Evolutionary conservation across 1,140 invertebrate species (phyloP), one percentile per base, ranked within the genome.

Genomic region (Platyscapa corneri): DNA sequence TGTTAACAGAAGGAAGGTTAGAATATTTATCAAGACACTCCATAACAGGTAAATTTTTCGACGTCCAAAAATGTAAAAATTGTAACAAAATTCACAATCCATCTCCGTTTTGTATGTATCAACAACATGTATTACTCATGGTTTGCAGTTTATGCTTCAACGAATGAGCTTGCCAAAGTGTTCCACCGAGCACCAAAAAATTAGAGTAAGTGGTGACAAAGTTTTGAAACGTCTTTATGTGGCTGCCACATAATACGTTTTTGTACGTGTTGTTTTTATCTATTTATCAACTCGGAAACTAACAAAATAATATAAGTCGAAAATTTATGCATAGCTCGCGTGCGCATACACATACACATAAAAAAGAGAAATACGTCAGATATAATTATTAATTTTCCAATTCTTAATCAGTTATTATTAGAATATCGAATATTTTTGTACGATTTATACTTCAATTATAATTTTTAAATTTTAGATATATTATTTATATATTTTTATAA

Each of bases 131-230:
- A 85, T 86, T 92, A 91, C 89, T 93, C 91, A 90, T 93, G 90
- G 89, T 97, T 90, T 97, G 93, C 96, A 97, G 97, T 96, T 95
- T 93, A 96, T 97, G 96, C 96, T 97, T 95, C 95, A 97, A 94
- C 95, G 96, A 95, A 96, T 96, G 96, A 96, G 96, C 94, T 95
- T 96, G 94, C 95, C 96, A 94, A 96, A 96, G 94, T 95, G 95
- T 95, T 95, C 96, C 94, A 97, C 95, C 94, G 95, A 96, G 93
- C 96, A 97, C 94, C 96, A 97, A 95, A 96, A 96, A 94, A 97
- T 97, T 95, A 96, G 97, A 97, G 97, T 97, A 97, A 97, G 97
- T 96, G 93, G 91, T 88, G 56, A 84, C 14, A 89, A 90, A 93
- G 86, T 89, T 89, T 89, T 91, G 87, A 86, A 91, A 89, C 88